Evolutionary conservation across 2,113 vertebrate genomes (phyloP), one percentile per base, ranked within the genome.

Genomic region (Cisticola juncidis): DNA sequence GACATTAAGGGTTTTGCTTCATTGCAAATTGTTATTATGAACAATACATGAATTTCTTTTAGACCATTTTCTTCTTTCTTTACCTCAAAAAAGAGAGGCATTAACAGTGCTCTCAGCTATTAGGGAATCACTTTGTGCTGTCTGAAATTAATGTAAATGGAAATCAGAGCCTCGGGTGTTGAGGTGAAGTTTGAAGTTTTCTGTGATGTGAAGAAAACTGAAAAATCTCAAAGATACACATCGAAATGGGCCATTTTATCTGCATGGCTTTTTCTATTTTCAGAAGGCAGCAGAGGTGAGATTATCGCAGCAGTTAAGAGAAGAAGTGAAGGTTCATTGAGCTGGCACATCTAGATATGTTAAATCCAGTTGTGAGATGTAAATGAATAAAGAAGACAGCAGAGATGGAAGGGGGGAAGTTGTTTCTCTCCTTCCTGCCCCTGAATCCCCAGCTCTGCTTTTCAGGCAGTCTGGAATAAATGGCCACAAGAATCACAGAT

Each of bases 121-220:
- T 83, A 83, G n/a, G 44, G n/a, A 90, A 83, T 86, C 40, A 35
- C 68, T 93, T 78, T 64, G 66, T 77, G 66, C n/a, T 80, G 31
- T 81, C 88, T 84, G 76, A 93, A 93, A 94, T 84, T 31, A 86
- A 94, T 79, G 76, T 93, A 94, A 93, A 95, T 81, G 92, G 84
- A 94, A 95, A 91, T 70, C 76, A 86, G 51, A 1, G 10, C 72
- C 83, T 83, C 64, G 15, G 69, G 48, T 88, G 80, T 56, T 51
- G 48, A 83, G 74, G 79, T 70, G 70, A 91, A 90, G 44, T 93
- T 88, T 93, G 68, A 88, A 93, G 60, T 90, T 90, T 84, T 56
- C 79, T 84, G 8, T 28, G 82, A 92, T 45, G 64, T 60, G 74
- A 88, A 81, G 68, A 58, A 64, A 42, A 54, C 51, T 64, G 79